Evolutionary conservation across 2,113 vertebrate species (phyloP).

Genomic region (Pyxicephalus adspersus): DNA sequence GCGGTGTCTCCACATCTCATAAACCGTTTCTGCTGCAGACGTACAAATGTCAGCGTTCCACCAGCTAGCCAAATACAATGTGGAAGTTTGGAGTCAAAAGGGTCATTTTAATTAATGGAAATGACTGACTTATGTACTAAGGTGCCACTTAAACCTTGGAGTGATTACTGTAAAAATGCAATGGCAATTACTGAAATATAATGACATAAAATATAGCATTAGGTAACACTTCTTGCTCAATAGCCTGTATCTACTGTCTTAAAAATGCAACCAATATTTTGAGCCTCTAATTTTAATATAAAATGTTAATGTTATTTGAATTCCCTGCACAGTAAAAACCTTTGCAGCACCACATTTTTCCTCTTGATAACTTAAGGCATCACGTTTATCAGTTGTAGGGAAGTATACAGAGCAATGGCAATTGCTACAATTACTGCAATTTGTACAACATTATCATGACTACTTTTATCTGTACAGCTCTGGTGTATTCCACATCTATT

Average conservation of each 20-base stretch:
- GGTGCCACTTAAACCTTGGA: constrained; percentile 24
- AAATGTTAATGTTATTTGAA: no score
- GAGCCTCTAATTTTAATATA: no score
- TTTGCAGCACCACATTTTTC: no score
- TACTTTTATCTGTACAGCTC: no score
- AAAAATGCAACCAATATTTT: background rate
- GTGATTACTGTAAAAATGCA: constrained; percentile 41
- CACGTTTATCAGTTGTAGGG: no score
- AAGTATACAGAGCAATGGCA: no score
- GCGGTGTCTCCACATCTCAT: constrained; percentile 26
- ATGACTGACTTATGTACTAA: constrained; percentile 39
- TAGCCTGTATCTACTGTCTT: constrained; percentile 2
- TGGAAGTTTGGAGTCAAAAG: constrained; percentile 31
- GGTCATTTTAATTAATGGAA: constrained; percentile 46
- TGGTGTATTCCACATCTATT: no score
- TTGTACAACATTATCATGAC: no score
- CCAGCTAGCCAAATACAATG: constrained; percentile 29
- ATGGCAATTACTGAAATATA: constrained; percentile 42
- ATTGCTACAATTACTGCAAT: no score
- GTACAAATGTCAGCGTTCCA: constrained; percentile 32
- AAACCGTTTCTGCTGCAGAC: constrained; percentile 31
- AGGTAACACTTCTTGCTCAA: constrained; percentile 30
- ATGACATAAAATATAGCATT: constrained; percentile 36
- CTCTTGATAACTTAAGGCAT: no score
- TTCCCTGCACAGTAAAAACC: no score